A percentile compares a stretch with the other conserved stretches of the same genome.
Evolutionary conservation across 23 tunicate species (phyloP).

Genomic region (Phallusia fumigata): DNA sequence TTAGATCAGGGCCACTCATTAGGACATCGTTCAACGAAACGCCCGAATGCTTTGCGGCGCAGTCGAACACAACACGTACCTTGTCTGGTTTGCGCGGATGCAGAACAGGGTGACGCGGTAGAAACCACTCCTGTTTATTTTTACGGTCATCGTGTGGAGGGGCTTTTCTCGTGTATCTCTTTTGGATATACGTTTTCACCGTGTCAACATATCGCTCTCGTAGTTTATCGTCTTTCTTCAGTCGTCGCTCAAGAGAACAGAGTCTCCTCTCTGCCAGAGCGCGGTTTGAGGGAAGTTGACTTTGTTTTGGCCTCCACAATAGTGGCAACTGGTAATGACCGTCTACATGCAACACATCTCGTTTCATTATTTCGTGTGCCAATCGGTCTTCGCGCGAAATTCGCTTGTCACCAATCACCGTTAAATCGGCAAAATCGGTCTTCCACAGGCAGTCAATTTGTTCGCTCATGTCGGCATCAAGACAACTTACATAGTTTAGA

Average conservation of each 20-base stretch:
- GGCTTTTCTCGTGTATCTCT: background rate
- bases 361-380: background rate
- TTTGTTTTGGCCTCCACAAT: background rate
- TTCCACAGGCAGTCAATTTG: background rate
- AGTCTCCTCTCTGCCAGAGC: background rate
- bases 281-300: background rate
- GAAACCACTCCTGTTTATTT: background rate
- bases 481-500: background rate
- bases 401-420: background rate
- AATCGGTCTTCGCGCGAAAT: background rate
- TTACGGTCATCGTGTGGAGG: background rate
- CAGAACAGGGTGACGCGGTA: background rate
- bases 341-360: background rate
- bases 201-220: conserved; percentile 1
- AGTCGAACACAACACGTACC: background rate
- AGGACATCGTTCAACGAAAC: background rate
- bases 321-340: background rate
- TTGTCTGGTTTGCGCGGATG: background rate
- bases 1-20: background rate
- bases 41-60: background rate
- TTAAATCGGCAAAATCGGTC: background rate
- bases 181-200: background rate
- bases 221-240: background rate
- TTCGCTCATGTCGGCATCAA: background rate
- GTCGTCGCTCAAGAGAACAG: background rate